Evolutionary conservation across 2,113 vertebrate genomes (phyloP).

Genomic region (Xiphophorus maculatus): DNA sequence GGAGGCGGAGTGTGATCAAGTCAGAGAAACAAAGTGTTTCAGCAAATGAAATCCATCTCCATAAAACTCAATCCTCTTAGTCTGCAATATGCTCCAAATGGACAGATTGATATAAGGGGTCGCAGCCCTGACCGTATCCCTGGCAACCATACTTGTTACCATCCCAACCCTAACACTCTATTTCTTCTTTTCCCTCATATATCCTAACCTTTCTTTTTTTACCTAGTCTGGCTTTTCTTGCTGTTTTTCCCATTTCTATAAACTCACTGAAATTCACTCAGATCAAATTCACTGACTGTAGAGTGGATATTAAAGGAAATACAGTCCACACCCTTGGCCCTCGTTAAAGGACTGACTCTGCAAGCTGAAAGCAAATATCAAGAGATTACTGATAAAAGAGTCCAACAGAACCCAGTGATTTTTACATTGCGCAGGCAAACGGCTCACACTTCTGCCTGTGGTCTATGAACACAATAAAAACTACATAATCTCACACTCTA

Average conservation of each 20-base stretch:
- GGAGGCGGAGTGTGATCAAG: not conserved
- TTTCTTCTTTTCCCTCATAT: constrained; percentile 15
- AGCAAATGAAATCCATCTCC: constrained; percentile 68
- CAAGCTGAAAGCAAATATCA: not conserved
- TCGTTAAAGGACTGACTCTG: constrained; percentile 12
- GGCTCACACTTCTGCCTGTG: not conserved
- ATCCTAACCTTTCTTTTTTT: constrained; percentile 11
- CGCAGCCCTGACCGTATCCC: constrained; percentile 50
- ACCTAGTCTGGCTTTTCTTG: not conserved
- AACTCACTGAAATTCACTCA: constrained; percentile 13
- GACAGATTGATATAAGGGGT: constrained; percentile 62
- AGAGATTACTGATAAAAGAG: constrained; percentile 2
- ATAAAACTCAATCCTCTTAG: constrained; percentile 71
- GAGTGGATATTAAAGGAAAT: constrained; percentile 29
- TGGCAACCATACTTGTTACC: constrained; percentile 51
- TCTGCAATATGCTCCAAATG: constrained; percentile 69
- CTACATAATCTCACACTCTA: not conserved
- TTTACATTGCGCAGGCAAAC: not conserved
- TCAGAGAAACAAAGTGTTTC: constrained; percentile 26
- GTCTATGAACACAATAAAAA: not conserved
- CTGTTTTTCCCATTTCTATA: constrained; percentile 18
- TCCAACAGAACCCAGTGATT: not conserved
- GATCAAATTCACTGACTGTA: constrained; percentile 17
- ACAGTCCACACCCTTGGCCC: constrained; percentile 20
- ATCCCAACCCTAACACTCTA: constrained; percentile 12